These are phyloP conservation scores for Helogale parvula DNA, from an alignment of 2,113 vertebrate genomes.

Conservation along the genomic window DNA sequence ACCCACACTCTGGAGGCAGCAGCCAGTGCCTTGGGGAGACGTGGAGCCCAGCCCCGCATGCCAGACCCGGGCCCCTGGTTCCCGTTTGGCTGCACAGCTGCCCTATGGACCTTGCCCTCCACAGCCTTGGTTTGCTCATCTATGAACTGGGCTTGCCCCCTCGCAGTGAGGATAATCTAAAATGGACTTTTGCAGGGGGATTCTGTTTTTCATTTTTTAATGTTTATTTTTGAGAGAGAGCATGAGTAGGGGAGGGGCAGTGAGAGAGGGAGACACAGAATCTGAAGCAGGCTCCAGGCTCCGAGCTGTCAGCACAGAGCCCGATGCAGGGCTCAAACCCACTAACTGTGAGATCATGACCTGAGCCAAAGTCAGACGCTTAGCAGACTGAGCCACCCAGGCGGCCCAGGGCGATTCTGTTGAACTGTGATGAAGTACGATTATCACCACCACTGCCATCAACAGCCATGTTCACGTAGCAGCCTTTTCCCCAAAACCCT, in stretches of 20 bases:
- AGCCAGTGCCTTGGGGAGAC: neutral
- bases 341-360: too few relatives aligned
- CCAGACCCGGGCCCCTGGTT: fast-evolving
- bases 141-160: neutral
- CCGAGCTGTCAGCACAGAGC: too few relatives aligned
- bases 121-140: neutral
- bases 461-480: fast-evolving
- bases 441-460: fast-evolving
- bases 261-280: too few relatives aligned
- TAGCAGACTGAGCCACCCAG: too few relatives aligned
- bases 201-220: too few relatives aligned
- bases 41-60: fast-evolving
- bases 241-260: too few relatives aligned
- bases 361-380: too few relatives aligned
- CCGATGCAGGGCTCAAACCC: too few relatives aligned
- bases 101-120: neutral
- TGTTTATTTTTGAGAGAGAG: too few relatives aligned
- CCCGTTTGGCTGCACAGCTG: neutral
- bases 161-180: neutral
- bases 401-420: too few relatives aligned
- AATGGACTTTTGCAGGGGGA: fast-evolving
- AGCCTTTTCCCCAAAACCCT: fast-evolving
- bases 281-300: too few relatives aligned
- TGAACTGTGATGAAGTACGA: neutral
- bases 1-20: neutral